Evolutionary conservation across 2,113 vertebrate species (phyloP), one percentile per base, ranked within the genome.

Genomic region (Pedetes capensis): DNA sequence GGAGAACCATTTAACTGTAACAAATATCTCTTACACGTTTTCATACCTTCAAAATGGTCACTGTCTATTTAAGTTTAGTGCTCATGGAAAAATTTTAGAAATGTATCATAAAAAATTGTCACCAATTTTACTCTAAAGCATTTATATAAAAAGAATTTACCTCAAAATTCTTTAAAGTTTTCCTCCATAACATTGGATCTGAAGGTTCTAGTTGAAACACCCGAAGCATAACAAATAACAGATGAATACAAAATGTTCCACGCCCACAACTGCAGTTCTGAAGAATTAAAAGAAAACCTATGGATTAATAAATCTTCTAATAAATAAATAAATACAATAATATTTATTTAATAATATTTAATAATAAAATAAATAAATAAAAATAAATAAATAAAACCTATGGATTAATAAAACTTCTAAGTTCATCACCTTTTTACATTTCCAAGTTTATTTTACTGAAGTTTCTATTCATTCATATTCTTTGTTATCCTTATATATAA

Each of bases 201-300:
- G 99, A 98, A 20, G 99, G 97, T 96, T 99, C 99, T 92, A 99
- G 98, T 89, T 99, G 99, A 96, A 99, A 99, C 6, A 99, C 99
- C 12, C 99, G 96, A 63, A 99, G 97, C 99, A 99, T 99, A 95
- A 99, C 99, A 94, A 99, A 99, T 11, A 99, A 97, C 49, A 99
- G 98, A 95, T 99, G 99, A 97, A 99, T 99, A 96, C 99, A 99
- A 96, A 99, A 99, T 0, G 98, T 98, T 23, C 99, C 99, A 76
- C 99, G 98, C n/a, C 98, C 99, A n/a, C 99, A 99, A 97, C 99
- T 99, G 94, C 99, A 99, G 14, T 99, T 99, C 99, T 99, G 90
- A 61, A 94, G 96, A 91, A 47, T 98, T 98, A 85, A 61, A 96
- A 95, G 10, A 95, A 87, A 80, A 90, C 39, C 49, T 5, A 61